Evolutionary conservation across 2,797 vertebrate genomes (phyloP).

Genomic region (Protonibea diacanthus): DNA sequence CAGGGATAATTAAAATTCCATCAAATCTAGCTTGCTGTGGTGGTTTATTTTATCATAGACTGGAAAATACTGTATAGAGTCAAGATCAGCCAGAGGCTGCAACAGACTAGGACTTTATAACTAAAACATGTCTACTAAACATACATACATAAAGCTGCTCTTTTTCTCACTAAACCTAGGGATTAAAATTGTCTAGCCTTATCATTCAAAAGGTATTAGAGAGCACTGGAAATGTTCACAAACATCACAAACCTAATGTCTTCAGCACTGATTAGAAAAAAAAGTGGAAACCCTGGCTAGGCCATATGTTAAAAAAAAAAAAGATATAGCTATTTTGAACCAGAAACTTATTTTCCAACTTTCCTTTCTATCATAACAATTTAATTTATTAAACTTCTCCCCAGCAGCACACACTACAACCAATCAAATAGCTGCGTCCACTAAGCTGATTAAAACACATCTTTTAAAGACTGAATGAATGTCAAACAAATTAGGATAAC

Average conservation of each 20-base stretch:
- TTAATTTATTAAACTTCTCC: background rate
- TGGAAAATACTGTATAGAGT: background rate
- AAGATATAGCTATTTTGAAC: constrained; percentile 4
- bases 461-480: background rate
- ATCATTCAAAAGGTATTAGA: constrained; percentile 27
- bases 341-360: constrained; percentile 1
- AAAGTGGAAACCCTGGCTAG: background rate
- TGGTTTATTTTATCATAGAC: constrained; percentile 1
- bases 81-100: constrained; percentile 1
- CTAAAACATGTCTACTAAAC: constrained; percentile 16
- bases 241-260: constrained; percentile 26
- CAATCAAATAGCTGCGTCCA: background rate
- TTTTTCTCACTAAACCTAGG: constrained; percentile 4
- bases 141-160: constrained; percentile 3
- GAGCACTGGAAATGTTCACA: constrained; percentile 9
- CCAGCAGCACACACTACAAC: constrained; percentile 3
- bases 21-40: constrained; percentile 28
- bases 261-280: constrained; percentile 2
- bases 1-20: constrained; percentile 37
- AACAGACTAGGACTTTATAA: constrained; percentile 20
- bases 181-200: constrained; percentile 14
- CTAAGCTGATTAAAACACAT: background rate
- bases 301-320: constrained; percentile 15
- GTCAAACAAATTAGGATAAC: background rate
- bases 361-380: constrained; percentile 11